These are phyloP conservation scores for Harpegnathos saltator DNA, from an alignment of 1,140 invertebrate genomes.

Conservation along the genomic window DNA sequence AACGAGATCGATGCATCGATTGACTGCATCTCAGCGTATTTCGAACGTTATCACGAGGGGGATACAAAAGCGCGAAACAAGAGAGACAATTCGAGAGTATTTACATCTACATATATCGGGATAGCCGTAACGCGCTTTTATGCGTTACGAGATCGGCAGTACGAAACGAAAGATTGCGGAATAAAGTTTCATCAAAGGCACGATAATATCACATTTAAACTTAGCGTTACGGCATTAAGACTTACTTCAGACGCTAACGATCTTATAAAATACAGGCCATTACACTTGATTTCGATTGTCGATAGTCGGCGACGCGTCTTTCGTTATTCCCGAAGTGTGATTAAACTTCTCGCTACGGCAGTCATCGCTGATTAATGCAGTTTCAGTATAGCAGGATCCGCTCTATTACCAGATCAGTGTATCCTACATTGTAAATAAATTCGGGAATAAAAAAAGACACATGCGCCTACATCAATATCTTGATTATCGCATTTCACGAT, in stretches of 20 bases:
- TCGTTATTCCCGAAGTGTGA: not conserved
- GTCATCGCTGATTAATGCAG: not conserved
- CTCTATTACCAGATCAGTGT: too few relatives aligned
- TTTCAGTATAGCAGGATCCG: not conserved
- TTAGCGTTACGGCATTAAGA: slow-evolving; percentile 45
- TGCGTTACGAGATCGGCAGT: slow-evolving; percentile 59
- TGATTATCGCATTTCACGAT: not conserved
- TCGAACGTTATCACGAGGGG: not conserved
- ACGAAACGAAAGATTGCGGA: slow-evolving; percentile 34
- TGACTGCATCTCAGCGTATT: not conserved
- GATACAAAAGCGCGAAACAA: slow-evolving; percentile 24
- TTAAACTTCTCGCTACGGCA: not conserved
- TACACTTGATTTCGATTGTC: slow-evolving; percentile 8
- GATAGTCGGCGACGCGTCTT: not conserved
- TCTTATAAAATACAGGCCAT: slow-evolving; percentile 39
- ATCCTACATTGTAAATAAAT: too few relatives aligned
- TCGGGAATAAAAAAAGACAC: too few relatives aligned
- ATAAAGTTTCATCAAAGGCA: slow-evolving; percentile 70
- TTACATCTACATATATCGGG: slow-evolving; percentile 1
- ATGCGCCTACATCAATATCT: too few relatives aligned
- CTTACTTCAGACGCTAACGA: slow-evolving; percentile 20
- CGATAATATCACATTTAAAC: slow-evolving; percentile 75
- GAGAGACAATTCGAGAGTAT: slow-evolving; percentile 52
- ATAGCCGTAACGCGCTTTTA: slow-evolving; percentile 13
- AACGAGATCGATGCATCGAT: not conserved